Evolutionary conservation across 2,888 invertebrate species (phyloP).

Genomic region (Sceliomorpha sp.): DNA sequence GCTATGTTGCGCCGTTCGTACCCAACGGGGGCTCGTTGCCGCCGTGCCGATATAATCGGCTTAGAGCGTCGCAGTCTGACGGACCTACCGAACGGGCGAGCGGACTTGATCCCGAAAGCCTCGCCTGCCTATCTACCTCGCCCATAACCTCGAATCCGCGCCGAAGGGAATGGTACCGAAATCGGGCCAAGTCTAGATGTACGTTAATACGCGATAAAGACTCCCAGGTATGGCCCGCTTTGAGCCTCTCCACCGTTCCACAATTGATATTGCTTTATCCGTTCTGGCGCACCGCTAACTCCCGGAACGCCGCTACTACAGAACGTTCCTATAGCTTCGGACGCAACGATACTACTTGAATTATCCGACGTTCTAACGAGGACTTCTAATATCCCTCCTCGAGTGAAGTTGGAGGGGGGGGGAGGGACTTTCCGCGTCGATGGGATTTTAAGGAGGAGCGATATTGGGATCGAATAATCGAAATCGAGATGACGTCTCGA

Average conservation of each 20-base stretch:
- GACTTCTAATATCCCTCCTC: no score
- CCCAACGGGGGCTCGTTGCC: constrained; percentile 21
- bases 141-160: constrained; percentile 21
- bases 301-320: no score
- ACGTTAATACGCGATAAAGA: constrained; percentile 34
- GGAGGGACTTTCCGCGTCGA: no score
- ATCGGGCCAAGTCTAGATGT: constrained; percentile 31
- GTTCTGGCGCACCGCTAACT: no score
- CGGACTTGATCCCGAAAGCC: constrained; percentile 70
- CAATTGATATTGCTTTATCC: constrained; percentile 18
- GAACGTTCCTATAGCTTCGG: no score
- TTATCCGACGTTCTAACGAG: no score
- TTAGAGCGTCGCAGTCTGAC: constrained; percentile 71
- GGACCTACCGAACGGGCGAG: constrained; percentile 63
- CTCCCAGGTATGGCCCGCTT: constrained; percentile 3
- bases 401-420: no score
- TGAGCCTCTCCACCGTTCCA: constrained; percentile 6
- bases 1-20: constrained; percentile 6
- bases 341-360: no score
- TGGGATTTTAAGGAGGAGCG: no score
- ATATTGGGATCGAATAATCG: no score
- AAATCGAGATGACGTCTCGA: no score
- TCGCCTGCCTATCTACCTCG: constrained; percentile 57
- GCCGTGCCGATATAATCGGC: constrained; percentile 73
- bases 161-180: constrained; percentile 24